Percentiles rank a stretch among this genome's conserved stretches.
These are phyloP conservation scores for Cyclina sinensis DNA, from an alignment of 1,140 invertebrate species.

Conservation along the genomic window DNA sequence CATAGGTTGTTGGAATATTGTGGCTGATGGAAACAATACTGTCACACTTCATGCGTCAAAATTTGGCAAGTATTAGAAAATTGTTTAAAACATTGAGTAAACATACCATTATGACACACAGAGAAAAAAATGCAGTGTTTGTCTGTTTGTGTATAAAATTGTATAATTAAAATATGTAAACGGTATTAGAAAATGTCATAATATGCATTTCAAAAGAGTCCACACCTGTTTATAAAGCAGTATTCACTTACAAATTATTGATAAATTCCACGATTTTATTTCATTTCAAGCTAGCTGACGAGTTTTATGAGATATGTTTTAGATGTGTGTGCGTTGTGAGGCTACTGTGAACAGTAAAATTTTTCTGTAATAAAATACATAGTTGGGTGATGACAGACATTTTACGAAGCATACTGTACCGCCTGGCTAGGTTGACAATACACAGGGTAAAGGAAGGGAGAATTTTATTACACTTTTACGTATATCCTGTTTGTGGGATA, in stretches of 20 bases:
- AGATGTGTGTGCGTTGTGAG: not conserved
- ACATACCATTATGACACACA: no score
- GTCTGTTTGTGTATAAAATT: no score
- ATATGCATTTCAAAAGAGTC: not conserved
- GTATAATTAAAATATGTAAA: not conserved
- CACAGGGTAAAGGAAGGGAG: not conserved
- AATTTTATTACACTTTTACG: not conserved
- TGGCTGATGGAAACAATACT: no score
- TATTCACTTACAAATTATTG: slow-evolving; percentile 27
- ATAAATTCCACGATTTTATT: slow-evolving; percentile 29
- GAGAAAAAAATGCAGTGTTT: no score
- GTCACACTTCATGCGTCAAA: no score
- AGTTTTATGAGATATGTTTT: slow-evolving; percentile 20
- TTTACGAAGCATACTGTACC: not conserved
- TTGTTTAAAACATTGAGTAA: no score
- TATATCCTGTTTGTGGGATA: not conserved
- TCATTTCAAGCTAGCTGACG: not conserved
- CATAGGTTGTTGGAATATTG: no score
- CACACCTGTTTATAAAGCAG: not conserved
- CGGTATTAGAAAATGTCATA: not conserved
- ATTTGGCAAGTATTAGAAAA: no score
- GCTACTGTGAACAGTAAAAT: not conserved
- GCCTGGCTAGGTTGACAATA: not conserved
- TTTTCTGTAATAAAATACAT: slow-evolving; percentile 11
- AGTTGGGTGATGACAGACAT: not conserved